These are phyloP conservation scores for Dendronephthya gigantea DNA, from an alignment of 64 coral and sea anemone genomes.

Conservation along the genomic window DNA sequence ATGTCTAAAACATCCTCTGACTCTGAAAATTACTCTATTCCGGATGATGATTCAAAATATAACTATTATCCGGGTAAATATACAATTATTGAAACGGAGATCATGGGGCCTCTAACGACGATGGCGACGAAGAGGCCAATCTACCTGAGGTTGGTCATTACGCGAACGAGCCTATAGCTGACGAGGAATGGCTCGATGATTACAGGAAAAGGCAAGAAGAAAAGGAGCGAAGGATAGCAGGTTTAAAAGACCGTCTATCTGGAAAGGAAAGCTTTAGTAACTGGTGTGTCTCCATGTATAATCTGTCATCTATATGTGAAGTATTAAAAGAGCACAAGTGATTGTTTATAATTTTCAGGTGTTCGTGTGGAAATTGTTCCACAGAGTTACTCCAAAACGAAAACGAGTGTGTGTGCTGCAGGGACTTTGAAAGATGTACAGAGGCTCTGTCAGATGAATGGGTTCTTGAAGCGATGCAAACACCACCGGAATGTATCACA, in stretches of 20 bases:
- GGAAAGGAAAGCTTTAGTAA: slow-evolving; percentile 30
- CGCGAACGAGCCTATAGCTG: slow-evolving; percentile 35
- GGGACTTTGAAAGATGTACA: slow-evolving; percentile 30
- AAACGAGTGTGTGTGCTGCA: slow-evolving; percentile 27
- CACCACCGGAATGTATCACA: slow-evolving; percentile 21
- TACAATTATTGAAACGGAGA: too few species aligned
- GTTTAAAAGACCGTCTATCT: slow-evolving; percentile 40
- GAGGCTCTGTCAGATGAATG: neutral
- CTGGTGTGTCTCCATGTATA: slow-evolving; percentile 14
- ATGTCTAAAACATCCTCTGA: too few species aligned
- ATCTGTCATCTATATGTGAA: neutral
- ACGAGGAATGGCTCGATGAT: slow-evolving; percentile 16
- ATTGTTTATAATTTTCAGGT: neutral
- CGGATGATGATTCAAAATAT: too few species aligned
- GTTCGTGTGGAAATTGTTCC: too few species aligned
- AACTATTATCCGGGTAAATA: too few species aligned
- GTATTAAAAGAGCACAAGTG: neutral
- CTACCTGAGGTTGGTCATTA: slow-evolving; percentile 24
- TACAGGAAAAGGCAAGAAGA: slow-evolving; percentile 26
- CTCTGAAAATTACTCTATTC: too few species aligned
- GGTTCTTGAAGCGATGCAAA: slow-evolving; percentile 29
- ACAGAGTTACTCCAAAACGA: slow-evolving; percentile 42
- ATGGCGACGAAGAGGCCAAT: neutral
- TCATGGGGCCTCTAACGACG: neutral
- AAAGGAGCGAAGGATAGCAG: slow-evolving; percentile 14